phyloP scores from a whole-genome alignment of 1,140 invertebrate genomes.

The Drosophila arawakana region DNA sequence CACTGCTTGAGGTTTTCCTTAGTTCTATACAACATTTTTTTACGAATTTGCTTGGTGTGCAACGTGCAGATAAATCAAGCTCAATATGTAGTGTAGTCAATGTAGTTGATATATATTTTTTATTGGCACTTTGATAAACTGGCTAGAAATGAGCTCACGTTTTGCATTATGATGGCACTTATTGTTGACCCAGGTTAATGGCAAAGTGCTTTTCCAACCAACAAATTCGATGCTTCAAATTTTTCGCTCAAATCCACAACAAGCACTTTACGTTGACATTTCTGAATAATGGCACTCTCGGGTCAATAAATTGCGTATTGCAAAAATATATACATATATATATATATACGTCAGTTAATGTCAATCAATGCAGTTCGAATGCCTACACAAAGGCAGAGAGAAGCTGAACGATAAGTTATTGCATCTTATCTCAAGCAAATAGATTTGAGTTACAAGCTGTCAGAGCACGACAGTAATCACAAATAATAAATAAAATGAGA shows the following conservation, averaged over 20 bases:
- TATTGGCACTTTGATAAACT: slow-evolving; percentile 62
- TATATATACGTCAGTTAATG: slow-evolving; percentile 30
- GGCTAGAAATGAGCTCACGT: slow-evolving; percentile 65
- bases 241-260: not conserved
- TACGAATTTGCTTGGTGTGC: slow-evolving; percentile 57
- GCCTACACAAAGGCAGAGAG: slow-evolving; percentile 8
- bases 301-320: slow-evolving; percentile 62
- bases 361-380: slow-evolving; percentile 55
- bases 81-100: not conserved
- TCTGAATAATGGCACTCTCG: slow-evolving; percentile 68
- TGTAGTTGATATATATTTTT: slow-evolving; percentile 1
- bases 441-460: slow-evolving; percentile 7
- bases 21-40: slow-evolving; percentile 65
- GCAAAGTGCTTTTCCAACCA: slow-evolving; percentile 26
- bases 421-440: not conserved
- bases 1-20: slow-evolving; percentile 41
- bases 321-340: not conserved
- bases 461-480: not conserved
- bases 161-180: slow-evolving; percentile 63
- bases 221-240: not conserved
- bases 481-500: not conserved
- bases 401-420: not conserved
- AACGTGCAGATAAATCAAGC: not conserved
- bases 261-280: slow-evolving; percentile 57
- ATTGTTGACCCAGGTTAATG: slow-evolving; percentile 65